phyloP scores from a whole-genome alignment of 2,797 vertebrate genomes.

The Bovichtus variegatus region DNA sequence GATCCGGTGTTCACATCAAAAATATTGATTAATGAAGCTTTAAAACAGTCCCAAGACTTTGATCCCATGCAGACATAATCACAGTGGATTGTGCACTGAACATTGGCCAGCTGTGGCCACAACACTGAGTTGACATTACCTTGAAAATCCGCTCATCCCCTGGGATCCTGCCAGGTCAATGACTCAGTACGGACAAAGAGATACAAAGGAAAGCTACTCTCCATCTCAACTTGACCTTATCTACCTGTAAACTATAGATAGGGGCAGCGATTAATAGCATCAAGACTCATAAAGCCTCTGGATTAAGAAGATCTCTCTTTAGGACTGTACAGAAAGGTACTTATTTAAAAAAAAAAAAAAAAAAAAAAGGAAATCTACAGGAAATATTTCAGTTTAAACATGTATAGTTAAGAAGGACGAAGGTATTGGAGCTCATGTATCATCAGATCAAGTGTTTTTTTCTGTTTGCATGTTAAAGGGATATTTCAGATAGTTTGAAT shows the following conservation, averaged over 20 bases:
- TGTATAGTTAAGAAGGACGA: neutral
- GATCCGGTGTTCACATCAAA: slow-evolving; percentile 6
- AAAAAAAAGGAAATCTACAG: neutral
- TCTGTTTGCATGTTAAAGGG: too few species aligned
- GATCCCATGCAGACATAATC: slow-evolving; percentile 29
- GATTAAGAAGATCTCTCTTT: slow-evolving; percentile 33
- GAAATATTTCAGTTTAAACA: neutral
- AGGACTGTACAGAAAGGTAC: slow-evolving; percentile 14
- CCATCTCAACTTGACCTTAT: slow-evolving; percentile 23
- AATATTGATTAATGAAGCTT: neutral
- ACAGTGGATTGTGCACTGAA: slow-evolving; percentile 24
- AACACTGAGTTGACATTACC: slow-evolving; percentile 12
- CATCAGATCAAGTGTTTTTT: neutral
- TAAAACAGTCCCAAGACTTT: slow-evolving; percentile 24
- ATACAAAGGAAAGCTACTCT: neutral
- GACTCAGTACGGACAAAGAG: slow-evolving; percentile 15
- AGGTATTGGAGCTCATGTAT: neutral
- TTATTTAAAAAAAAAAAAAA: neutral
- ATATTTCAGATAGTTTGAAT: too few species aligned
- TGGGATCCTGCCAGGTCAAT: slow-evolving; percentile 11
- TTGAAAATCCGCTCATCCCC: slow-evolving; percentile 7
- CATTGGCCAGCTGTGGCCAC: slow-evolving; percentile 19
- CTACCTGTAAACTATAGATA: slow-evolving; percentile 14
- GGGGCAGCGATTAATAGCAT: slow-evolving; percentile 32
- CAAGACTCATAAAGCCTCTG: slow-evolving; percentile 38